Base-by-base conservation (phyloP, 2,797 vertebrate species). In the Pantherophis alleghaniensis region DNA sequence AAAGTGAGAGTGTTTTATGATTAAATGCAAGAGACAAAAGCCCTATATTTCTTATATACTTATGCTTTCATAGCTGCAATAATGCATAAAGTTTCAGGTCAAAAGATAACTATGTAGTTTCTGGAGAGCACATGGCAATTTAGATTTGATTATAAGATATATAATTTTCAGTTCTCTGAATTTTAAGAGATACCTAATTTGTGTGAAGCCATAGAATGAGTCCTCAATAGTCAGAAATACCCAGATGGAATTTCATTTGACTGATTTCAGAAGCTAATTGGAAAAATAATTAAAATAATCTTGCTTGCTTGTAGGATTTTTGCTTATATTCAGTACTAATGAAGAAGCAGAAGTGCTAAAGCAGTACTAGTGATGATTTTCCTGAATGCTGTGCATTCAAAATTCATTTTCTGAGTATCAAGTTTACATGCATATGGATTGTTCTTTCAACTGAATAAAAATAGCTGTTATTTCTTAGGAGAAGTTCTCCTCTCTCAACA, bases 111-210 rank as follows among this genome's bases (percentile, higher is more conserved):
- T 79, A 89, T 4, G 5, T 11, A 28, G 12, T 86, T 91, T 69
- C 93, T 74, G 87, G 56, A 14, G 26, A 57, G 13, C 55, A 90
- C 56, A 22, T 90, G 53, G n/a, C 63, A 90, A 93, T 42, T 79
- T 79, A 79, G 69, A 53, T 2, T 86, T 47, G 24, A 86, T 51
- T 86, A 93, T 0, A 1, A 47, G 26, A 69, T 69, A 69, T 55
- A 94, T 6, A 57, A 94, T 92, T 94, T 91, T 83, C 55, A 89
- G 63, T 83, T 93, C n/a, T 59, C 79, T 63, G 16, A 74, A 61
- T 1, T 26, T 60, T 92, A 91, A 47, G 37, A 28, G 24, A 42
- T 47, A 56, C 24, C 18, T 37, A 14, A 32, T 12, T n/a, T 37
- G 2, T 3, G 18, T 4, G 57, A 18, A 86, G 26, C 28, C 9